phyloP scores from a whole-genome alignment of 2,797 vertebrate genomes.

The Yasuhikotakia modesta region DNA sequence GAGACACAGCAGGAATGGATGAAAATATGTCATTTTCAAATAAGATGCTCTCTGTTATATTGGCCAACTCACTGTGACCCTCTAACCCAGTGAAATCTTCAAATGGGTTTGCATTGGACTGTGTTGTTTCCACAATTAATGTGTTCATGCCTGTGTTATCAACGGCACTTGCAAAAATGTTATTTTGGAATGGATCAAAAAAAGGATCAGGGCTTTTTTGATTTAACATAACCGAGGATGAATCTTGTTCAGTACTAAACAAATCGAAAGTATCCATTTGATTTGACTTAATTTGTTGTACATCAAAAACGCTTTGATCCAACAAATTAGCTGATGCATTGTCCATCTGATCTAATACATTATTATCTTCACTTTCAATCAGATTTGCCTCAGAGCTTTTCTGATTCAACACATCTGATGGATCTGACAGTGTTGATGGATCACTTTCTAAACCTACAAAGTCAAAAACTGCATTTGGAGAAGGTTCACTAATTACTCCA shows the following conservation, averaged over 20 bases:
- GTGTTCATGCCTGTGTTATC: slow-evolving; percentile 38
- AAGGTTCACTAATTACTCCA: slow-evolving; percentile 34
- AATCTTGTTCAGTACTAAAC: slow-evolving; percentile 33
- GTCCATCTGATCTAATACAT: not conserved
- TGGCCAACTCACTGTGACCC: slow-evolving; percentile 9
- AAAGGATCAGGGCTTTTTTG: slow-evolving; percentile 42
- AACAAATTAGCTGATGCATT: not conserved
- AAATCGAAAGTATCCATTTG: slow-evolving; percentile 31
- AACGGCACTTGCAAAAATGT: slow-evolving; percentile 64
- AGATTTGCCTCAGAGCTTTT: slow-evolving; percentile 2
- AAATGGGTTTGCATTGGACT: slow-evolving; percentile 46
- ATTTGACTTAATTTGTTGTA: not conserved
- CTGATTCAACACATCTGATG: slow-evolving; percentile 36
- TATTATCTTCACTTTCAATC: slow-evolving; percentile 31
- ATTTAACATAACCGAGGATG: not conserved
- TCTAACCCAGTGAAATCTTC: slow-evolving; percentile 62
- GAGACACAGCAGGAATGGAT: slow-evolving; percentile 46
- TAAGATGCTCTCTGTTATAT: slow-evolving; percentile 52
- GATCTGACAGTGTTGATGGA: slow-evolving; percentile 48
- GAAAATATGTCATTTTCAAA: slow-evolving; percentile 66
- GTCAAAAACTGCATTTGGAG: slow-evolving; percentile 60
- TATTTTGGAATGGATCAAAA: slow-evolving; percentile 54
- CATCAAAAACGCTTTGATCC: slow-evolving; percentile 10
- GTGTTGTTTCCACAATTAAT: slow-evolving; percentile 39
- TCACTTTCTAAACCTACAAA: slow-evolving; percentile 63